Evolutionary conservation across 2,888 invertebrate species (phyloP), one percentile per base, ranked within the genome.

Genomic region (Sycophila texana): DNA sequence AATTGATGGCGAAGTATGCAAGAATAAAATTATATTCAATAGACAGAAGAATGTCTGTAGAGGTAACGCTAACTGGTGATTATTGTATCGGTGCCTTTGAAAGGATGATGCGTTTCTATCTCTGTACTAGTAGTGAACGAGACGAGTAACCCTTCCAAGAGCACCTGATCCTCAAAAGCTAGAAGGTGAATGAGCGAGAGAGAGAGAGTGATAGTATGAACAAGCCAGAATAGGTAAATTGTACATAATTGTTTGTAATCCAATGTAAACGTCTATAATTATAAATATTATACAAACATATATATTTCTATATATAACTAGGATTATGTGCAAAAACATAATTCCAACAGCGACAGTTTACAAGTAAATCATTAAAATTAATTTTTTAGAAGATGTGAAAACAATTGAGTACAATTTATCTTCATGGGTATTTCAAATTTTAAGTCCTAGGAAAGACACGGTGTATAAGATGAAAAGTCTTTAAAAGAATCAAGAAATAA

Each of bases 351-450:
- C 39, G 18, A 39, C n/a, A 58, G 67, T 30, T 66, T 61, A 12
- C 60, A 67, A 16, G 22, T 57, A 57, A 76, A 76, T 68, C 67
- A 20, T 73, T 67, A 7, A 12, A 5, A 47, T 71, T 5, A 49
- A 51, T 55, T 4, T 20, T 22, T 63, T 20, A 67, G 30, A 74
- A 55, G n/a, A 7, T 30, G 39, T 10, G 39, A 30, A n/a, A 66
- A 55, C 74, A 66, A 74, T 66, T 80, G 53, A 53, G 51, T 63
- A 74, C 47, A 66, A 74, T 80, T 77, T 74, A 74, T 77, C 74
- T 80, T 74, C 60, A 49, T 53, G 4, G 77, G 71, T 74, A 77
- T 78, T 14, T 73, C 51, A 70, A 65, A 74, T 80, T 80, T 73
- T 74, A 63, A 76, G 58, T 74, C 63, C 49, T 74, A 77, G 49